Evolutionary conservation across 1,140 invertebrate genomes (phyloP).

Genomic region (Laodelphax striatellus): DNA sequence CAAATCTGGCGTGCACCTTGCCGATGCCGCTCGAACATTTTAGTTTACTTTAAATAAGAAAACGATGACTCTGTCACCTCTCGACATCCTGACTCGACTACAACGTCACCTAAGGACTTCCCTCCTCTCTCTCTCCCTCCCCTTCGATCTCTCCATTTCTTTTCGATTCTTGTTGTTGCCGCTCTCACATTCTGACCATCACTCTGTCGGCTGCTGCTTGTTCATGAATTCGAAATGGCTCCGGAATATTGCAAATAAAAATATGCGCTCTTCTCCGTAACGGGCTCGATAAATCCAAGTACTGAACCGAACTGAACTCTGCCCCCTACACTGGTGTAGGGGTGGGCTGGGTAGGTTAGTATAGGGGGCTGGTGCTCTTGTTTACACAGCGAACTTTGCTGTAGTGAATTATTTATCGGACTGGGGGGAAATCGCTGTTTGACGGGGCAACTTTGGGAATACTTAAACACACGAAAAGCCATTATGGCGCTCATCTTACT

Average conservation of each 20-base stretch:
- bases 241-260: slow-evolving; percentile 2
- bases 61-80: too few relatives aligned
- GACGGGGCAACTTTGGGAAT: neutral
- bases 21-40: too few relatives aligned
- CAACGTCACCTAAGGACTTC: too few relatives aligned
- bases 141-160: too few relatives aligned
- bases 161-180: too few relatives aligned
- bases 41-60: too few relatives aligned
- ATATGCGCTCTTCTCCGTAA: neutral
- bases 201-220: neutral
- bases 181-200: too few relatives aligned
- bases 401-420: neutral
- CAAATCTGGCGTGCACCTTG: too few relatives aligned
- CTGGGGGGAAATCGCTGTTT: neutral
- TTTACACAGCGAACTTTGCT: neutral
- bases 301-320: too few relatives aligned
- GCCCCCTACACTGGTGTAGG: neutral
- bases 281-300: neutral
- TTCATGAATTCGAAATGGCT: slow-evolving; percentile 3
- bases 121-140: too few relatives aligned
- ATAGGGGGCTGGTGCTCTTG: neutral
- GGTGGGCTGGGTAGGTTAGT: neutral
- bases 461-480: neutral
- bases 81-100: too few relatives aligned
- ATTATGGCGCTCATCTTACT: too few relatives aligned